Base-by-base conservation (phyloP, 2,888 invertebrate species). In the Fissipunctia ypsillon region DNA sequence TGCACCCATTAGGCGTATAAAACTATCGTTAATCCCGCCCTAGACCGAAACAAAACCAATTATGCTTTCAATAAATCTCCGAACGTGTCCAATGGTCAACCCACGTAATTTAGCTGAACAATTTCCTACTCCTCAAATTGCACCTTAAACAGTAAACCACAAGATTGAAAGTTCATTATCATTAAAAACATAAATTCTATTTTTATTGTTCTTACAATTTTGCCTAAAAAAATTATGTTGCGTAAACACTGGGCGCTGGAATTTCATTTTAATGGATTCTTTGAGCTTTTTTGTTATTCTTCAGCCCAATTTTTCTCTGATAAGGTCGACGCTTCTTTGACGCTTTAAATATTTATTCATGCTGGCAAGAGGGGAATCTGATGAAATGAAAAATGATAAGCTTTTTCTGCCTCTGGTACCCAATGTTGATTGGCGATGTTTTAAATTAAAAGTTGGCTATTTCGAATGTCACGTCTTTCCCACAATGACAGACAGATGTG, bases 21-120 rank as follows among this genome's bases (percentile, higher is more conserved):
- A 94, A 93, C 91, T 91, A 90, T 90, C 92, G 91, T 94, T 94
- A 94, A 92, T 92, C 83, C 90, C 84, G 90, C 88, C 93, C 93
- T 93, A 93, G 93, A 91, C 92, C 91, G 87, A 92, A 93, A 93
- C 93, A 94, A 94, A 94, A 93, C 92, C 94, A 94, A 94, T 94
- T 94, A 93, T 91, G 91, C 90, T 91, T 89, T 90, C 89, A 88
- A 94, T 95, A 94, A 94, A 94, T 94, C 94, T 94, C 90, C 80
- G 85, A 86, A 88, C 88, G 88, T 88, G 89, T 88, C 89, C 89
- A 82, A 68, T 86, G 90, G 89, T 86, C 88, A 89, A 81, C 87
- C 88, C 84, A 87, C 86, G 85, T 88, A 88, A 84, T 90, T 88
- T 52, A 85, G 85, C 73, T 78, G 83, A 84, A 61, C 38, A 35